Base-by-base conservation (phyloP, 2,888 invertebrate species). In the Neoitamus cyanurus region DNA sequence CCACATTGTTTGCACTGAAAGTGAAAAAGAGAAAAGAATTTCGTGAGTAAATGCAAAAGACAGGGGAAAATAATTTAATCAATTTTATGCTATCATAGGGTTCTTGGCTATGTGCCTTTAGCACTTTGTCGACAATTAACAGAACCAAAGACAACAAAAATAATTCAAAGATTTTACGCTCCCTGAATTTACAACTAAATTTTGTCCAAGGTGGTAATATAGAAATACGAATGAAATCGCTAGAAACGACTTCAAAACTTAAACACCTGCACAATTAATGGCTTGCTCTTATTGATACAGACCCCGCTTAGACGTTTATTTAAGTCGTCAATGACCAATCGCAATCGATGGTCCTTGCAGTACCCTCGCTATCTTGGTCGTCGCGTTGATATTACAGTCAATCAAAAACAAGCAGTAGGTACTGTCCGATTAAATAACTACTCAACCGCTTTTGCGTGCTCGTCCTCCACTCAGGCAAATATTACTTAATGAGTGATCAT, bases 1-100 rank as follows among this genome's bases (percentile, higher is more conserved):
- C 99, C 99, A 90, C 99, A 99, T 91, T 98, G 98, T 91, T 97
- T 97, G 92, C 99, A 99, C 91, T 91, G 88, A 4, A 90, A 89
- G 31, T 31, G 42, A n/a, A 42, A 68, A 58, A 78, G 36, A 84
- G 34, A 73, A 80, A 82, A 68, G 69, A 85, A 82, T 83, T 83
- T 34, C 80, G 13, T 70, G 37, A 83, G n/a, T 58, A 58, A 58
- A 25, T 58, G 25, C 42, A n/a, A 42, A 42, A 15, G 42, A n/a
- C n/a, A 42, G n/a, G n/a, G 42, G n/a, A n/a, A 42, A 42, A 42
- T 42, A 42, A 3, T n/a, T 42, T 42, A 42, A 42, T 42, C 42
- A 42, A 42, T n/a, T n/a, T 42, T 42, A 42, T 5, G n/a, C 15
- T 42, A 1, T 1, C 42, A n/a, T 42, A 42, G 5, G 5, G 4